These are phyloP conservation scores for Zele albiditarsus DNA, from an alignment of 2,888 invertebrate species.

Conservation along the genomic window DNA sequence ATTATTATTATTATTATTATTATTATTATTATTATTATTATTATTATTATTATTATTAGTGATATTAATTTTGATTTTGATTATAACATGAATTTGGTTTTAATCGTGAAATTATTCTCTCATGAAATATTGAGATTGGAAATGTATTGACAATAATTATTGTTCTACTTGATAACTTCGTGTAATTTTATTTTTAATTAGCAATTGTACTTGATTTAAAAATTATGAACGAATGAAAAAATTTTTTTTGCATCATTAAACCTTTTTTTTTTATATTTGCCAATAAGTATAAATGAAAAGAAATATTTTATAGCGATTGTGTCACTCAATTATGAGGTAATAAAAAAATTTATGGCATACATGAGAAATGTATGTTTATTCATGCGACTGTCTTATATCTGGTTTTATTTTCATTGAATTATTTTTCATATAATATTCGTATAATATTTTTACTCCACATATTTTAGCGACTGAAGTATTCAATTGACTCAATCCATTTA, in stretches of 20 bases:
- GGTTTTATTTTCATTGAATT: constrained; percentile 22
- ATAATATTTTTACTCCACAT: too few relatives aligned
- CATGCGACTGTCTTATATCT: constrained; percentile 1
- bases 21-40: not conserved
- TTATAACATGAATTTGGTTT: not conserved
- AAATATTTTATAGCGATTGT: not conserved
- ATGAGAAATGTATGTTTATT: too few relatives aligned
- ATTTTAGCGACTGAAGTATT: too few relatives aligned
- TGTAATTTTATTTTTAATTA: not conserved
- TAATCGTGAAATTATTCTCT: not conserved
- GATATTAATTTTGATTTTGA: not conserved
- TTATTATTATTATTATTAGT: not conserved
- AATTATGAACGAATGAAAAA: not conserved
- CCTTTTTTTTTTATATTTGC: not conserved
- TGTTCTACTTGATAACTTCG: not conserved
- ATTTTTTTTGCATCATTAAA: too few relatives aligned
- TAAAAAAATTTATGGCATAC: too few relatives aligned
- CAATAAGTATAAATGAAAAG: not conserved
- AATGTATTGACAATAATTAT: not conserved
- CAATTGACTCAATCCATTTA: too few relatives aligned
- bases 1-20: not conserved
- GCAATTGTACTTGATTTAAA: not conserved
- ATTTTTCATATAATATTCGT: too few relatives aligned
- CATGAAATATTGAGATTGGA: not conserved
- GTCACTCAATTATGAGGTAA: not conserved